Percentiles rank a stretch among this genome's conserved stretches.
Conservation (phyloP, 1,140 invertebrate genomes). For the Drosophila chauvacae region DNA sequence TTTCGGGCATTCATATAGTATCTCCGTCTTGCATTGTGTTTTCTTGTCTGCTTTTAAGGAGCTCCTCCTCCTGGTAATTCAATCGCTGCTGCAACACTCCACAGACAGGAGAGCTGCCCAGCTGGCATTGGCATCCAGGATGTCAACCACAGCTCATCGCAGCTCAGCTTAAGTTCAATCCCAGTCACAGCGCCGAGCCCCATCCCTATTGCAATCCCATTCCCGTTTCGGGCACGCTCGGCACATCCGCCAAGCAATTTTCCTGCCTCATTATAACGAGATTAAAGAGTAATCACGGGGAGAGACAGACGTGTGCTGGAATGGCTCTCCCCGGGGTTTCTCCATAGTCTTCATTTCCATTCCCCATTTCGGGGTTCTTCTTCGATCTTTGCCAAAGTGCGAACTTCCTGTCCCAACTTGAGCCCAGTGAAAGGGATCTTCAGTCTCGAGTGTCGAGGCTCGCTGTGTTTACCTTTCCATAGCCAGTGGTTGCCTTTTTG, state of each 20-base stretch:
- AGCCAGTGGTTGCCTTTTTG: constrained; percentile 42
- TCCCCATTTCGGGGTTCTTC: constrained; percentile 50
- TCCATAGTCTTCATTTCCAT: constrained; percentile 25
- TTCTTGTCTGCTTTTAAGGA: constrained; percentile 17
- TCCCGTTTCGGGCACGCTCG: constrained; percentile 56
- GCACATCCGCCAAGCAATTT: constrained; percentile 73
- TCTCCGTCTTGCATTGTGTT: constrained; percentile 35
- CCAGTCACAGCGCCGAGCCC: constrained; percentile 14
- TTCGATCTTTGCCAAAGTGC: constrained; percentile 61
- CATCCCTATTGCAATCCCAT: constrained; percentile 20
- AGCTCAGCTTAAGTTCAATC: constrained; percentile 10
- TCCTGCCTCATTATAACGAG: constrained; percentile 76
- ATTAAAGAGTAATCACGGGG: constrained; percentile 76
- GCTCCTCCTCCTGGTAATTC: constrained; percentile 56
- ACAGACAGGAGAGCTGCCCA: constrained; percentile 53
- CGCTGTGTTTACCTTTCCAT: constrained; percentile 58
- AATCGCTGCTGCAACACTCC: constrained; percentile 56
- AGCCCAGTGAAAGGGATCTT: constrained; percentile 65
- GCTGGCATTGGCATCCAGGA: constrained; percentile 73
- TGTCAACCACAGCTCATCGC: constrained; percentile 68
- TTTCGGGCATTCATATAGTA: neutral
- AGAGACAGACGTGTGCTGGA: constrained; percentile 43
- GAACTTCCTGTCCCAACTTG: constrained; percentile 60
- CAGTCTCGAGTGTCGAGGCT: constrained; percentile 27
- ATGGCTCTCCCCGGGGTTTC: constrained; percentile 33